Percentiles rank a stretch among this genome's conserved stretches.
Evolutionary conservation across 2,797 vertebrate genomes (phyloP).

Genomic region (Sternotherus odoratus): DNA sequence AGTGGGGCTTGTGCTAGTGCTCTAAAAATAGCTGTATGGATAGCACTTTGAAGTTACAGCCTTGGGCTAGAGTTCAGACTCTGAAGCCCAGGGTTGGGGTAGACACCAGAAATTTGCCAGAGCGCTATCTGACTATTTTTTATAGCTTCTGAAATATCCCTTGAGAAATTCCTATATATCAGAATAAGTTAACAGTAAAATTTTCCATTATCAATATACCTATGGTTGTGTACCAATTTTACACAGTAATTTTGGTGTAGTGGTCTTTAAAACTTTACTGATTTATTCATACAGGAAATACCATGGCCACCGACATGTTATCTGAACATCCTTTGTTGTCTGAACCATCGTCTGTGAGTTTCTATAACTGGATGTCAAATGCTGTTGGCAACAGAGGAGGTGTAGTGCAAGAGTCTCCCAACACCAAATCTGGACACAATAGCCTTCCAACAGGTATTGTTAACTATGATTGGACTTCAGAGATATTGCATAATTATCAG

Average conservation of each 20-base stretch:
- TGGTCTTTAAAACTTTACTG: not conserved
- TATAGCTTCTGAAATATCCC: not conserved
- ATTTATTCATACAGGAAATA: constrained; percentile 83
- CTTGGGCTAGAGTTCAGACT: not conserved
- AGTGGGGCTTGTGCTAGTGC: not conserved
- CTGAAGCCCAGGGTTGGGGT: no score
- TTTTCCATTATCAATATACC: not conserved
- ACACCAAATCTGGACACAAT: constrained; percentile 91
- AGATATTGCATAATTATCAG: not conserved
- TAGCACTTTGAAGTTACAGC: not conserved
- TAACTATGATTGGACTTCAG: not conserved
- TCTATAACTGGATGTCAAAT: constrained; percentile 99
- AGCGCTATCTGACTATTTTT: not conserved
- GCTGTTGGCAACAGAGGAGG: constrained; percentile 93
- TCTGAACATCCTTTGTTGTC: constrained; percentile 96
- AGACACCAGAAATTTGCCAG: not conserved
- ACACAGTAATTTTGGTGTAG: not conserved
- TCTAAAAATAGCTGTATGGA: not conserved
- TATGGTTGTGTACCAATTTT: accelerated
- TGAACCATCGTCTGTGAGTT: constrained; percentile 96
- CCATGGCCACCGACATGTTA: constrained; percentile 90
- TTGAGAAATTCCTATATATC: not conserved
- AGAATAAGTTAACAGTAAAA: not conserved
- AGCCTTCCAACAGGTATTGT: constrained; percentile 92
- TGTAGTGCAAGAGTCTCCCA: constrained; percentile 88